These are phyloP conservation scores for Poliocrania exsul DNA, from an alignment of 2,797 vertebrate species.

Conservation along the genomic window DNA sequence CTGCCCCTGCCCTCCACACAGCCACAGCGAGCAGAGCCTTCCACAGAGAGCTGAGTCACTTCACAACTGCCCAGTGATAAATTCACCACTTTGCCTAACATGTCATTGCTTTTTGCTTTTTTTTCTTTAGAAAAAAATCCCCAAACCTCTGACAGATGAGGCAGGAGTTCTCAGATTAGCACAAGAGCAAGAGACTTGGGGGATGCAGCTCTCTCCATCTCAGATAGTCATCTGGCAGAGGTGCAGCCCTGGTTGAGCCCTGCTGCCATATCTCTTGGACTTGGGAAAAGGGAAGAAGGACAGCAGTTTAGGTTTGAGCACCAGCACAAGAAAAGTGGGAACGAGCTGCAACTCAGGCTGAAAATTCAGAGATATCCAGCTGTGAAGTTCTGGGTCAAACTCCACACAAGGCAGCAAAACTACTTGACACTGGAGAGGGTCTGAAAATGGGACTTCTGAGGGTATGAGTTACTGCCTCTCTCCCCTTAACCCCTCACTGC, in stretches of 20 bases:
- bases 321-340: neutral
- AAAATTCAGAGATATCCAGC: neutral
- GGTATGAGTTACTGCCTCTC: accelerated
- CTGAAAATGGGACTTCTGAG: accelerated
- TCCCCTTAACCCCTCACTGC: neutral
- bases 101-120: neutral
- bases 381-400: neutral
- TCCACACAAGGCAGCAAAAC: neutral
- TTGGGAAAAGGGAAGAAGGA: neutral
- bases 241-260: neutral
- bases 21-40: neutral
- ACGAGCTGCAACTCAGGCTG: neutral
- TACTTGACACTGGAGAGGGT: neutral
- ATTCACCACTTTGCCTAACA: neutral
- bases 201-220: neutral
- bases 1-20: neutral
- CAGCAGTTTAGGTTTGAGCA: neutral
- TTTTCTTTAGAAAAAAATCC: neutral
- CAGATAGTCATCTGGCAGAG: neutral
- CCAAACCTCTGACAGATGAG: neutral
- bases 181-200: neutral
- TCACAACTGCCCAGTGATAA: neutral
- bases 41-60: neutral
- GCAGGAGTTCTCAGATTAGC: neutral
- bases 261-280: neutral